These are phyloP conservation scores for Cassiopea andromeda DNA, from an alignment of 30 jellyfish, hydroid and myxozoan species.

Conservation along the genomic window DNA sequence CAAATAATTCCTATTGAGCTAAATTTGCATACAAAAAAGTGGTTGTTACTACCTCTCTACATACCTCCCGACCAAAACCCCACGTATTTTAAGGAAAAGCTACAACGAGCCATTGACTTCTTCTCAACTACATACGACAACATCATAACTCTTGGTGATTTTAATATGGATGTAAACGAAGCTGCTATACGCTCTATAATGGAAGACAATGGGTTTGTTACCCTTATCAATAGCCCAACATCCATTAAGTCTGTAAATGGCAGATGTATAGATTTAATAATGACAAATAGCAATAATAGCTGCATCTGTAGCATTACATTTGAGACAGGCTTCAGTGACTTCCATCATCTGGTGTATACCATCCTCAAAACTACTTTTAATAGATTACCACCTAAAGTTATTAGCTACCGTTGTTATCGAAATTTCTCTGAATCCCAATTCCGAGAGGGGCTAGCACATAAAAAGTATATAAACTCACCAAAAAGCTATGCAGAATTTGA, in stretches of 20 bases:
- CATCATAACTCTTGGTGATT: constrained; percentile 29
- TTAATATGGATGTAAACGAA: constrained; percentile 23
- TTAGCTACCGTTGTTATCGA: constrained; percentile 45
- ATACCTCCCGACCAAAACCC: constrained; percentile 38
- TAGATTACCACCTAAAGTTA: constrained; percentile 30
- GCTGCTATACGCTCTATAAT: constrained; percentile 26
- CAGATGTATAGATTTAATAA: constrained; percentile 17
- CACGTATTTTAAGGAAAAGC: neutral
- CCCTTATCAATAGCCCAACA: neutral
- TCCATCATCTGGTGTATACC: constrained; percentile 40
- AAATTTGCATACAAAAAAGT: constrained; percentile 49
- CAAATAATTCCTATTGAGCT: constrained; percentile 44
- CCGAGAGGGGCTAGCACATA: constrained; percentile 1
- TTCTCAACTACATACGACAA: constrained; percentile 39
- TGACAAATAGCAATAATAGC: constrained; percentile 26
- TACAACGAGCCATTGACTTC: constrained; percentile 20
- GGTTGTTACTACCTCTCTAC: constrained; percentile 45
- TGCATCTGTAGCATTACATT: constrained; percentile 20
- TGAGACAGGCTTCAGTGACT: constrained; percentile 29
- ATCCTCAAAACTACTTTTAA: constrained; percentile 18
- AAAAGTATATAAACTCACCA: neutral
- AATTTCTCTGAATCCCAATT: neutral
- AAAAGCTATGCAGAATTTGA: constrained; percentile 19
- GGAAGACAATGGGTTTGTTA: constrained; percentile 22
- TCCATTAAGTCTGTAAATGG: constrained; percentile 17